These are phyloP conservation scores for Axis porcinus DNA, from an alignment of 2,113 vertebrate genomes.

Conservation along the genomic window DNA sequence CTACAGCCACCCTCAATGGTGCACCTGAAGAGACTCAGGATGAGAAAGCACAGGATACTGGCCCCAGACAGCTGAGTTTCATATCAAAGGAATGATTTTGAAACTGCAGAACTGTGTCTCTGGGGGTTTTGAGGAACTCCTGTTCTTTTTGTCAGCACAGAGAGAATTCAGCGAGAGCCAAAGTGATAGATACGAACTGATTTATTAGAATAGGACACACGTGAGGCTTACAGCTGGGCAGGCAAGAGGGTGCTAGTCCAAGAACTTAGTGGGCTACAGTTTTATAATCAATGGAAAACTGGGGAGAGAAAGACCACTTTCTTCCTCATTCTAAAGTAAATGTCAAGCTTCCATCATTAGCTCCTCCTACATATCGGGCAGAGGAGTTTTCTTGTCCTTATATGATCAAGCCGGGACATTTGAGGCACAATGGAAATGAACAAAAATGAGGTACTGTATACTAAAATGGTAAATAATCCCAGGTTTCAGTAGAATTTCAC, in stretches of 20 bases:
- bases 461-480: neutral
- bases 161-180: neutral
- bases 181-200: neutral
- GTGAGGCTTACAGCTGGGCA: neutral
- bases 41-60: neutral
- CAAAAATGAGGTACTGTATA: accelerated
- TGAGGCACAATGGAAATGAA: neutral
- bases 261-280: neutral
- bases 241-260: neutral
- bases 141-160: neutral
- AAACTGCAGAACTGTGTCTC: neutral
- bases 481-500: neutral
- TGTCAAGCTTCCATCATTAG: neutral
- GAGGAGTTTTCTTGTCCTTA: neutral
- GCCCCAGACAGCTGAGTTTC: neutral
- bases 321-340: neutral
- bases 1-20: neutral
- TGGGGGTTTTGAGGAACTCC: neutral
- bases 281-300: neutral
- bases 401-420: neutral
- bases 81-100: neutral
- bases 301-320: neutral
- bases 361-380: neutral
- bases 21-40: neutral
- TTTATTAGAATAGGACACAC: neutral